phyloP scores from a whole-genome alignment of 2,888 invertebrate species.

The Erebia palarica region DNA sequence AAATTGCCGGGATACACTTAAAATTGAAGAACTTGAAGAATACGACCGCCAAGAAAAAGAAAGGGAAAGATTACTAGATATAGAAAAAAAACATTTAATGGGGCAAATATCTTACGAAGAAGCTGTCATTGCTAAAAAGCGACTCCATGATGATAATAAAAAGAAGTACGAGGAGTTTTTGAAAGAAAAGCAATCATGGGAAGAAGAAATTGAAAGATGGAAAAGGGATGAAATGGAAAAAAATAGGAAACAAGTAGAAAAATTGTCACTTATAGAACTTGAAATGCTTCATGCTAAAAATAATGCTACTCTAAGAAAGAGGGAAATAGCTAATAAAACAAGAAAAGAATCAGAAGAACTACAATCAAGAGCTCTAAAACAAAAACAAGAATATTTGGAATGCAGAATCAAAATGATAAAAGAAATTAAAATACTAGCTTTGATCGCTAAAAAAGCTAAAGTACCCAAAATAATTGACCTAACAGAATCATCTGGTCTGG shows the following conservation, averaged over 20 bases:
- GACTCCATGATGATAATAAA: slow-evolving; percentile 71
- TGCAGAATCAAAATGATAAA: slow-evolving; percentile 74
- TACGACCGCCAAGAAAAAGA: slow-evolving; percentile 72
- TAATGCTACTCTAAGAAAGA: slow-evolving; percentile 55
- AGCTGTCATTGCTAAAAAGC: slow-evolving; percentile 81
- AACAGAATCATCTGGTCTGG: slow-evolving; percentile 81
- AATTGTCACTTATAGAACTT: slow-evolving; percentile 59
- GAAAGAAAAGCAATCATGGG: slow-evolving; percentile 73
- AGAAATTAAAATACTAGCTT: slow-evolving; percentile 74
- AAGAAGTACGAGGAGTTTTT: slow-evolving; percentile 75
- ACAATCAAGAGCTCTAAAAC: slow-evolving; percentile 64
- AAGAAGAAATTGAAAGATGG: slow-evolving; percentile 79
- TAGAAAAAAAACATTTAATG: slow-evolving; percentile 82
- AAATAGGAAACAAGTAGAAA: slow-evolving; percentile 75
- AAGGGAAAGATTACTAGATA: slow-evolving; percentile 74
- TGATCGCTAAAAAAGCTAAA: slow-evolving; percentile 77
- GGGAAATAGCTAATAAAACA: slow-evolving; percentile 57
- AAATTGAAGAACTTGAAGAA: slow-evolving; percentile 69
- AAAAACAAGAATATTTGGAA: slow-evolving; percentile 76
- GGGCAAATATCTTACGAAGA: slow-evolving; percentile 83
- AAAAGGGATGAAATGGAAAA: slow-evolving; percentile 71
- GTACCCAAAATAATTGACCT: slow-evolving; percentile 81
- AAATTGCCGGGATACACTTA: slow-evolving; percentile 68
- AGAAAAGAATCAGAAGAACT: slow-evolving; percentile 61
- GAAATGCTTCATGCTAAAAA: slow-evolving; percentile 61